phyloP scores from a whole-genome alignment of 2,888 invertebrate genomes.

The Philhelius pedissequus region DNA sequence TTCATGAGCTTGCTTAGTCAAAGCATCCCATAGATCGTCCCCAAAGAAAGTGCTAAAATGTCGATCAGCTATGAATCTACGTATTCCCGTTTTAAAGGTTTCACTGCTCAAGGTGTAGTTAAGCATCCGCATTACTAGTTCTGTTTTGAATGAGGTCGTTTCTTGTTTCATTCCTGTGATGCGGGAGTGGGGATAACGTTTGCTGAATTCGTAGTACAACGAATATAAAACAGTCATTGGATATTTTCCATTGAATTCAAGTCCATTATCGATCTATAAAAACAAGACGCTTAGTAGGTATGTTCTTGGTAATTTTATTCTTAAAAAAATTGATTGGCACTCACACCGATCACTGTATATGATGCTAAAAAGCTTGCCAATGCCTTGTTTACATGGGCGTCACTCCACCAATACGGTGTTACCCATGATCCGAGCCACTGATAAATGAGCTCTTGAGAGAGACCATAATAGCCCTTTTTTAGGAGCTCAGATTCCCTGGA shows the following conservation, averaged over 20 bases:
- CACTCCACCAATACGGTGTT: constrained; percentile 89
- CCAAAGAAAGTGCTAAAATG: constrained; percentile 88
- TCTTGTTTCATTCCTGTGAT: constrained; percentile 87
- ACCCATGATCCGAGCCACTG: constrained; percentile 89
- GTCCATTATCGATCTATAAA: constrained; percentile 83
- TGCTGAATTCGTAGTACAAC: constrained; percentile 89
- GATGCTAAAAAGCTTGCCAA: constrained; percentile 87
- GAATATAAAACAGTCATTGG: constrained; percentile 89
- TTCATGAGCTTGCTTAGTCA: constrained; percentile 84
- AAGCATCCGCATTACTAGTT: constrained; percentile 92
- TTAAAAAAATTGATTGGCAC: neutral
- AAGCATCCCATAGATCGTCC: constrained; percentile 88
- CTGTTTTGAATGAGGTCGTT: constrained; percentile 87
- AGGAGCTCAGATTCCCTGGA: constrained; percentile 87
- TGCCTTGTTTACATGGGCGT: constrained; percentile 88
- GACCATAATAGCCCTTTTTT: constrained; percentile 83
- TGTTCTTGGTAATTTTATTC: neutral
- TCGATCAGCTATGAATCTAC: constrained; percentile 84
- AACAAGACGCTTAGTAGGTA: neutral
- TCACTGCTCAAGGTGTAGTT: constrained; percentile 89
- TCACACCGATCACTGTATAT: constrained; percentile 85
- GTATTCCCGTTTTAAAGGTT: constrained; percentile 87
- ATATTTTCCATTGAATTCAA: constrained; percentile 89
- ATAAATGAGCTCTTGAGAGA: constrained; percentile 87
- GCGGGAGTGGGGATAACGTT: constrained; percentile 87